These are phyloP conservation scores for Micrasema minimum DNA, from an alignment of 1,140 invertebrate species.

Conservation along the genomic window DNA sequence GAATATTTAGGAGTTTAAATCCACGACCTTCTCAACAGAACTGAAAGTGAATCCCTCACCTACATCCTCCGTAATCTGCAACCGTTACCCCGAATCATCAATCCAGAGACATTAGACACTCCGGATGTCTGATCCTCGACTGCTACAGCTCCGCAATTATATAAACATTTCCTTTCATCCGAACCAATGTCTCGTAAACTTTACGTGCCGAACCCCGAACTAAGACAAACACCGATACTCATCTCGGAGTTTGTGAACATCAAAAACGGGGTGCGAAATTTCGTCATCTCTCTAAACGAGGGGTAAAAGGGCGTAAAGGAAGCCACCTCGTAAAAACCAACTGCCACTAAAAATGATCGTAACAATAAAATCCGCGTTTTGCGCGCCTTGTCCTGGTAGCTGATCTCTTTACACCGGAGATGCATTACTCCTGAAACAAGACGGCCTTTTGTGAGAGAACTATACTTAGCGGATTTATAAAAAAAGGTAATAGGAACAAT, in stretches of 20 bases:
- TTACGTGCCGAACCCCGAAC: slow-evolving; percentile 36
- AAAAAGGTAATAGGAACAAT: too few species aligned
- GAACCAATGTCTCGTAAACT: slow-evolving; percentile 51
- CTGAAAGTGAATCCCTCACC: background rate
- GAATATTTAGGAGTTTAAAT: background rate
- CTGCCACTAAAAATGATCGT: slow-evolving; percentile 55
- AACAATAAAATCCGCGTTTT: slow-evolving; percentile 54
- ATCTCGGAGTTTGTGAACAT: slow-evolving; percentile 34
- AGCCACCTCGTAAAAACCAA: slow-evolving; percentile 54
- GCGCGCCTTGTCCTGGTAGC: slow-evolving; percentile 18
- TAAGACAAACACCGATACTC: slow-evolving; percentile 17
- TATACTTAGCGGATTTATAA: too few species aligned
- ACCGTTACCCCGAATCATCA: slow-evolving; percentile 33
- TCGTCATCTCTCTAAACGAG: slow-evolving; percentile 46
- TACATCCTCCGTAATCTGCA: slow-evolving; percentile 26
- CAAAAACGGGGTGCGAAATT: slow-evolving; percentile 47
- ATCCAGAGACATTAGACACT: slow-evolving; percentile 45
- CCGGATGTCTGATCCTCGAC: too few species aligned
- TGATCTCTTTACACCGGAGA: slow-evolving; percentile 34
- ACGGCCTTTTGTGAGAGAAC: too few species aligned
- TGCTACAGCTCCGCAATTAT: slow-evolving; percentile 51
- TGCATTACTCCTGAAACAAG: background rate
- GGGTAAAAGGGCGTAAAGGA: slow-evolving; percentile 48
- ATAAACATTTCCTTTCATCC: slow-evolving; percentile 52
- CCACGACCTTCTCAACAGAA: slow-evolving; percentile 34